Evolutionary conservation across 2,888 invertebrate genomes (phyloP), one percentile per base, ranked within the genome.

Genomic region (Ischnus inquisitorius): DNA sequence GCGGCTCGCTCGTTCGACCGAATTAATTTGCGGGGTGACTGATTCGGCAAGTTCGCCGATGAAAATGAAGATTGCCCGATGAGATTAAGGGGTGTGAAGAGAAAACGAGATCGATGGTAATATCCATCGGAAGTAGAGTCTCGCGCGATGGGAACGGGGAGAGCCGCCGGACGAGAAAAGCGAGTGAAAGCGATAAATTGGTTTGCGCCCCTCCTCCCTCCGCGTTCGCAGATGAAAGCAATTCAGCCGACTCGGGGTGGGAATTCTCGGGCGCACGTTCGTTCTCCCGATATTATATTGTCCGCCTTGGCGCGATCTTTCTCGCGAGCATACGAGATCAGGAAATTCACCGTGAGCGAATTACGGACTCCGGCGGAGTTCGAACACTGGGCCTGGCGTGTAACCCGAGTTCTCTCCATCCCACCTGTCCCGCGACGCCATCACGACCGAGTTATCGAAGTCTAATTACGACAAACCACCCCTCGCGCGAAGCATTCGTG

Each of bases 161-260:
- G 51, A 60, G 65, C 22, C 62, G 43, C 65, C 51, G 57, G 43
- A n/a, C 43, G 41, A 43, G 65, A 54, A 60, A 74, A 64, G 54
- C 43, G 51, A 72, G 75, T 76, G 60, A 79, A 51, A 62, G 41
- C 41, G 43, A 72, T 76, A 76, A 79, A 79, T 79, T 71, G 62
- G 51, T 78, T 67, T 34, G 46, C 60, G 16, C 25, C 14, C 28
- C n/a, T 10, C 34, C 34, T 34, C n/a, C 14, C 43, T n/a, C 57
- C 34, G 22, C 60, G 54, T 79, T 51, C 65, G 43, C 57, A 67
- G 67, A 79, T 83, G 67, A 80, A 83, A 80, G 72, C 79, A 79
- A 16, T 69, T 41, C 41, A 46, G 57, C 25, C 60, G 19, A 25
- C 41, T 3, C 43, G 34, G 43, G 43, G n/a, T n/a, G n/a, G n/a